Base-by-base conservation (phyloP, 2,888 invertebrate species). In the Bombyx huttoni region DNA sequence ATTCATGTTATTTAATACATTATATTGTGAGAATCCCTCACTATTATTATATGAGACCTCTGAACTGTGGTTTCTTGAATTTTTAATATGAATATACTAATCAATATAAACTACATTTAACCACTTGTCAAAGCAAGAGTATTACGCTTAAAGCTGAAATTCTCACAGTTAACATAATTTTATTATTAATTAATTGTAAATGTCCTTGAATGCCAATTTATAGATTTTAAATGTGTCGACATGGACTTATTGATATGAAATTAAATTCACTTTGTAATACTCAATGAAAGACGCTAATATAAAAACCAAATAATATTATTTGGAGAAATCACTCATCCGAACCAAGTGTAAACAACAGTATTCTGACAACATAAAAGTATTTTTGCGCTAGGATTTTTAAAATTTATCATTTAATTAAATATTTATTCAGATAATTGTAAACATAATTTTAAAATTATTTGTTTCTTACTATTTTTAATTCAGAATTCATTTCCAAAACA, bases 401-500 rank as follows among this genome's bases (percentile, higher is more conserved):
- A 40, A 10, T 40, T 1, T 40, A 40, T 10, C 24, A 24, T 24
- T 24, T 24, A 2, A 24, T 24, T 24, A 24, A 24, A 24, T 24
- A 24, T 3, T 24, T 5, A 24, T 3, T 40, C 40, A 6, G 40
- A 40, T 24, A 24, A 24, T 40, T 40, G 40, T 40, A 40, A 40
- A 12, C 40, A 40, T 40, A 0, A 8, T 40, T 40, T 40, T 40
- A 2, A 40, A 40, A 12, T 40, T 40, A 40, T 8, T 40, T 10
- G 7, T 40, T 10, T 40, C 2, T 7, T 7, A 10, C 40, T 40
- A 40, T 40, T 1, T 12, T 12, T 7, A 40, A 40, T 55, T 54
- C 56, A 54, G 51, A 56, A 54, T 55, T 58, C 55, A 56, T 58
- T 59, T 55, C 53, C 49, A 53, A 54, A 61, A 53, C 55, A 60